Evolutionary conservation across 2,888 invertebrate genomes (phyloP), one percentile per base, ranked within the genome.

Genomic region (Microdon myrmicae): DNA sequence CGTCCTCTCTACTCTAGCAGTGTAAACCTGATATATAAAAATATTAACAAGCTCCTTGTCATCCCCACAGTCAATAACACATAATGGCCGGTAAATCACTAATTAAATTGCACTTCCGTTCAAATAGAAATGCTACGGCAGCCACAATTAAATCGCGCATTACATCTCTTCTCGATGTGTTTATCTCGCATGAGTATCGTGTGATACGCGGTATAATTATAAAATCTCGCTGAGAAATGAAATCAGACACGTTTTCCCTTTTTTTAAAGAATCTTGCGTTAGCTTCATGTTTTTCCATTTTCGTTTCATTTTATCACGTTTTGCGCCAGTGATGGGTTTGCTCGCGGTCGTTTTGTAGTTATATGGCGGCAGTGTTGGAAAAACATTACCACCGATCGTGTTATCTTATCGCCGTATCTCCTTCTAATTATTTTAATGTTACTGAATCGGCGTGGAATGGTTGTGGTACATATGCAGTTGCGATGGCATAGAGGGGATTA

Each of bases 361-460:
- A n/a, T n/a, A n/a, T n/a, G n/a, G n/a, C n/a, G 6, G 17, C 20
- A 6, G 17, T 9, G 12, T 8, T 38, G 17, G 10, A 23, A n/a
- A n/a, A n/a, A 19, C 25, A 23, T 14, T 17, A 10, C 41, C 29
- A n/a, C 19, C 5, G 7, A 29, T 20, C n/a, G 26, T 12, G 14
- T 38, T 32, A 54, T 44, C 32, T 38, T 37, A 54, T 29, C 43
- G 31, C 44, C 31, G 37, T 38, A 54, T 25, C 3, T 22, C 37
- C 14, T 39, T 26, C 49, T 41, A 49, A 49, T 39, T 49, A 25
- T 39, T 53, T 44, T 44, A 28, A 28, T 28, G 28, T 43, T 43
- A 54, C 35, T 55, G 39, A 34, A 41, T 55, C 47, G 34, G 34
- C 34, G 29, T 47, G 34, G 29, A 29, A 47, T 14, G 23, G 4